Percentiles rank a stretch among this genome's conserved stretches.
phyloP scores from a whole-genome alignment of 2,113 vertebrate genomes.

The Ictidomys tridecemlineatus region DNA sequence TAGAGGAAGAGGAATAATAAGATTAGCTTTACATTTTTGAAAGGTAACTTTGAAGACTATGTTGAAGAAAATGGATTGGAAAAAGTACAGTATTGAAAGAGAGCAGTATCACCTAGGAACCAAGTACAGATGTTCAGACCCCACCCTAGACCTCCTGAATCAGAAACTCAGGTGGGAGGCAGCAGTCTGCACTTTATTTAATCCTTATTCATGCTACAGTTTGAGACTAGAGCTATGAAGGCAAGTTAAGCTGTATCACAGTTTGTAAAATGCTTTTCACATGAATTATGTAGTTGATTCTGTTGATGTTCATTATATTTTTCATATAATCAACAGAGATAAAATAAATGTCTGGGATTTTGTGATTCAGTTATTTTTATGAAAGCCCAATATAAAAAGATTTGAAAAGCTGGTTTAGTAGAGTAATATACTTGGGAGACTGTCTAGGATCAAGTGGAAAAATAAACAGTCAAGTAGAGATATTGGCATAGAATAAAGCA shows the following conservation, averaged over 20 bases:
- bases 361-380: slow-evolving; percentile 24
- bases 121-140: background rate
- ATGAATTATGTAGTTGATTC: slow-evolving; percentile 32
- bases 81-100: background rate
- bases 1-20: background rate
- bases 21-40: slow-evolving; percentile 19
- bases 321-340: slow-evolving; percentile 24
- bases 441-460: background rate
- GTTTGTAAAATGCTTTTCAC: slow-evolving; percentile 35
- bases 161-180: background rate
- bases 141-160: background rate
- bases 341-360: background rate
- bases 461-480: background rate
- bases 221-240: background rate
- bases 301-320: slow-evolving; percentile 28
- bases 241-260: background rate
- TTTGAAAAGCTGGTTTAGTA: slow-evolving; percentile 11
- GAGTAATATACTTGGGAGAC: slow-evolving; percentile 5
- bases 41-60: background rate
- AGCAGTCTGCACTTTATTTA: background rate
- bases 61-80: background rate
- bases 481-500: background rate
- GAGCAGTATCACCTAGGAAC: background rate
- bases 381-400: background rate
- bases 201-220: background rate